Evolutionary conservation across 2,888 invertebrate species (phyloP).

Genomic region (Drosophila trichaetosa): DNA sequence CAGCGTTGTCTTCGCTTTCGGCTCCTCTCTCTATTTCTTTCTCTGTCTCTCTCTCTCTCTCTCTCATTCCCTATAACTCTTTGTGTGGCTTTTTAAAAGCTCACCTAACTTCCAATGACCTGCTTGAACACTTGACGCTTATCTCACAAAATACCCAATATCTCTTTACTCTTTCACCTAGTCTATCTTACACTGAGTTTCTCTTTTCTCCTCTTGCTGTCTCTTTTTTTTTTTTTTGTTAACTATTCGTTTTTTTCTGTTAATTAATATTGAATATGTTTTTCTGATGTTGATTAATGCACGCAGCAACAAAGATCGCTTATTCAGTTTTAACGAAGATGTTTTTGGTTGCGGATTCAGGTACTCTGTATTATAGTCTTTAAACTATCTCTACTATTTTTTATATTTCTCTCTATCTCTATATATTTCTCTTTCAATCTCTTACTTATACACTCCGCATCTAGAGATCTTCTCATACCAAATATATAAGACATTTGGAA

Average conservation of each 20-base stretch:
- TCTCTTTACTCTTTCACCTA: conserved; percentile 13
- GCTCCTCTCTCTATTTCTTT: not conserved
- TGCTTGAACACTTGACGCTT: conserved; percentile 24
- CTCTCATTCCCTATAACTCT: conserved; percentile 7
- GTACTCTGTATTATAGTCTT: conserved; percentile 65
- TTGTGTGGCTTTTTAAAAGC: not conserved
- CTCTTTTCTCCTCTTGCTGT: conserved; percentile 6
- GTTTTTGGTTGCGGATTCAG: conserved; percentile 87
- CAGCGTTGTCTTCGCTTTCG: not conserved
- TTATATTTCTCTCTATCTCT: conserved; percentile 13
- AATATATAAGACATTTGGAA: conserved; percentile 13
- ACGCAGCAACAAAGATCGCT: conserved; percentile 93
- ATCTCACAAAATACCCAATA: not conserved
- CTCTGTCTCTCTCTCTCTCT: conserved; percentile 2
- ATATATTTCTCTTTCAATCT: conserved; percentile 12
- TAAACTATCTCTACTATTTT: conserved; percentile 15
- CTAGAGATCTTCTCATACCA: conserved; percentile 29
- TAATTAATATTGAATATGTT: conserved; percentile 13
- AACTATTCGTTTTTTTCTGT: conserved; percentile 14
- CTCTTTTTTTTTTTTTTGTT: conserved; percentile 2
- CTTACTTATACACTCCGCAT: conserved; percentile 10
- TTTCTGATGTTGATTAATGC: conserved; percentile 84
- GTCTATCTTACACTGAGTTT: conserved; percentile 4
- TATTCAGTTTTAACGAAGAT: conserved; percentile 92
- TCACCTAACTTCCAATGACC: conserved; percentile 7